Conservation (phyloP, 2,113 vertebrate species). For the Microcebus jonahi region DNA sequence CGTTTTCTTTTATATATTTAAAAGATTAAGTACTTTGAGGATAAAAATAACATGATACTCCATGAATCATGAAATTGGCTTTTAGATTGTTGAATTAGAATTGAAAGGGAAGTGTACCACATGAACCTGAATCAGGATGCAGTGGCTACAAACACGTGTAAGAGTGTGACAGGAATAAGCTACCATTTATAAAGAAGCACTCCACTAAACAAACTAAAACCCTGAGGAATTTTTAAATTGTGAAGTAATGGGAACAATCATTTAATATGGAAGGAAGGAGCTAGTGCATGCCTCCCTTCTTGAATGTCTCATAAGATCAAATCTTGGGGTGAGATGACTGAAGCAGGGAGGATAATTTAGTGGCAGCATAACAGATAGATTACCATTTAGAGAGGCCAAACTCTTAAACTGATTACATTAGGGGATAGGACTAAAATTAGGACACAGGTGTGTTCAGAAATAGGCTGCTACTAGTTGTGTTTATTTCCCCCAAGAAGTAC, state of each 20-base stretch:
- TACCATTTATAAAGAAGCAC: not conserved
- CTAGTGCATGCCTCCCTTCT: not conserved
- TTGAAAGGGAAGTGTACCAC: not conserved
- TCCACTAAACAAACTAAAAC: constrained; percentile 30
- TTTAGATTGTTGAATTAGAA: constrained; percentile 14
- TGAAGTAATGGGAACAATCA: not conserved
- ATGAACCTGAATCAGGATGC: not conserved
- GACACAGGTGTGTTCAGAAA: not conserved
- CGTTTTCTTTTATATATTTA: constrained; percentile 35
- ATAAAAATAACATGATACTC: not conserved
- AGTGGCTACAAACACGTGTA: constrained; percentile 2
- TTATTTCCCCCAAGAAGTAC: not conserved
- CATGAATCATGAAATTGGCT: not conserved
- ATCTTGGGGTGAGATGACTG: not conserved
- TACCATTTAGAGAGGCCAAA: not conserved
- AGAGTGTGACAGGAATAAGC: constrained; percentile 31
- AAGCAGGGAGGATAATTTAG: not conserved
- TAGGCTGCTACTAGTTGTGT: not conserved
- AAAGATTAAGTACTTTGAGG: constrained; percentile 48
- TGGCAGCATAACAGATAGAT: not conserved
- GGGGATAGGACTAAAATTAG: not conserved
- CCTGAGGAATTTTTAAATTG: constrained; percentile 25
- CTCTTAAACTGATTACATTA: not conserved
- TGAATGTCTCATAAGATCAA: not conserved
- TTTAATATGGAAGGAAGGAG: not conserved